These are phyloP conservation scores for Heterodera schachtii DNA, from an alignment of 1,140 invertebrate species.

Conservation along the genomic window DNA sequence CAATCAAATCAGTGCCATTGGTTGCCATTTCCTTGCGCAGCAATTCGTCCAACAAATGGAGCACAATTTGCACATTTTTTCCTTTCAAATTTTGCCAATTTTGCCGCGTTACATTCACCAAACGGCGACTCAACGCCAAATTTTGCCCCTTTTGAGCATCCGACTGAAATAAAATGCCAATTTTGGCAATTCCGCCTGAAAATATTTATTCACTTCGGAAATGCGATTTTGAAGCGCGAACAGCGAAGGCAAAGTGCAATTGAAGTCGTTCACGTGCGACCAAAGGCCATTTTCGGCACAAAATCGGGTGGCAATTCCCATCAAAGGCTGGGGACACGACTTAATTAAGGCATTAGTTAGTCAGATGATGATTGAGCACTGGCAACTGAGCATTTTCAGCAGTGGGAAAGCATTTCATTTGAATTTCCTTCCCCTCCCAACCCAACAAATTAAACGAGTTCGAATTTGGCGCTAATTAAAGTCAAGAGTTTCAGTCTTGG, in stretches of 20 bases:
- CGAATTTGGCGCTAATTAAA: too few species aligned
- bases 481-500: too few species aligned
- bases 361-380: too few species aligned
- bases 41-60: background rate
- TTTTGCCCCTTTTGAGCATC: background rate
- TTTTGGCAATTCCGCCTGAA: slow-evolving; percentile 7
- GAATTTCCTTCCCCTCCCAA: too few species aligned
- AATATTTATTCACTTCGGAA: background rate
- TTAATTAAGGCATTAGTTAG: slow-evolving; percentile 16
- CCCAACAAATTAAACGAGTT: too few species aligned
- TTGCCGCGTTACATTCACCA: slow-evolving; percentile 6
- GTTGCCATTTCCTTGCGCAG: background rate
- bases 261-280: slow-evolving; percentile 50
- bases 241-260: slow-evolving; percentile 57
- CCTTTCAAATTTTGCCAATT: background rate
- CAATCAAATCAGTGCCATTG: background rate
- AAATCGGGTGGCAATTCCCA: slow-evolving; percentile 57
- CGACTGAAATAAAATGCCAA: slow-evolving; percentile 8
- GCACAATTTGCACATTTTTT: background rate
- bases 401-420: too few species aligned
- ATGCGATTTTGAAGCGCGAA: slow-evolving; percentile 38
- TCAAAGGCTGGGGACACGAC: slow-evolving; percentile 53
- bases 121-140: background rate
- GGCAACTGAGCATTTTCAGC: too few species aligned
- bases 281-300: slow-evolving; percentile 47